phyloP scores from a whole-genome alignment of 2,888 invertebrate species.

The Coelopa pilipes region DNA sequence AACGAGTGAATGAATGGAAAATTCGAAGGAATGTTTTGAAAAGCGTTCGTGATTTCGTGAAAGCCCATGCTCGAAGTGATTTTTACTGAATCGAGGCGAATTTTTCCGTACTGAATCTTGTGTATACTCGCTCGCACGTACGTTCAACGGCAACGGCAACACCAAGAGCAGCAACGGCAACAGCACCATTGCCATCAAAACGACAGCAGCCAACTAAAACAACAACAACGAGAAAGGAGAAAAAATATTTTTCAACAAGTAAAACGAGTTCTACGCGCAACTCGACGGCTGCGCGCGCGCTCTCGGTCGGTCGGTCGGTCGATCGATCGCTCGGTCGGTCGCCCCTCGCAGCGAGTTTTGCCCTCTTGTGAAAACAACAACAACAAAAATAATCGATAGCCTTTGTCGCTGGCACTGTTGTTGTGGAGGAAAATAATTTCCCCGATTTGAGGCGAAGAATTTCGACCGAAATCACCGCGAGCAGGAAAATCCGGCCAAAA shows the following conservation, averaged over 20 bases:
- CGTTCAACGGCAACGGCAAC: constrained; percentile 47
- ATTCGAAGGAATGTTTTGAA: background rate
- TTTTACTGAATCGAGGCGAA: constrained; percentile 15
- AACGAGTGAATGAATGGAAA: background rate
- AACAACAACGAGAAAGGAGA: constrained; percentile 46
- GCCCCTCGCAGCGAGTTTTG: constrained; percentile 29
- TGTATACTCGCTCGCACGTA: constrained; percentile 36
- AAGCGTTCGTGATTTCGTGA: background rate
- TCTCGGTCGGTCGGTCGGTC: background rate
- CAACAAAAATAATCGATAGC: constrained; percentile 11
- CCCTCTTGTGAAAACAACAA: constrained; percentile 20
- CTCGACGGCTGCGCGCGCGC: constrained; percentile 36
- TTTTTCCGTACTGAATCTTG: constrained; percentile 39
- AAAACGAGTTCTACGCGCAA: constrained; percentile 64
- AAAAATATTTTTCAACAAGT: constrained; percentile 66
- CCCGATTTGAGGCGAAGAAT: background rate
- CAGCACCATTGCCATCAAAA: constrained; percentile 31
- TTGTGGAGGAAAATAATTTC: background rate
- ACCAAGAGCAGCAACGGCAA: constrained; percentile 42
- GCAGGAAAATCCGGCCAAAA: no score
- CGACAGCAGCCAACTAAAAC: constrained; percentile 47
- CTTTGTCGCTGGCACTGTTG: background rate
- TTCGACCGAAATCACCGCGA: background rate
- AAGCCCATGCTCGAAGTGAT: background rate
- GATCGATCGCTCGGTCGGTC: constrained; percentile 5